These are phyloP conservation scores for Hemaris fuciformis DNA, from an alignment of 2,888 invertebrate genomes.

Conservation along the genomic window DNA sequence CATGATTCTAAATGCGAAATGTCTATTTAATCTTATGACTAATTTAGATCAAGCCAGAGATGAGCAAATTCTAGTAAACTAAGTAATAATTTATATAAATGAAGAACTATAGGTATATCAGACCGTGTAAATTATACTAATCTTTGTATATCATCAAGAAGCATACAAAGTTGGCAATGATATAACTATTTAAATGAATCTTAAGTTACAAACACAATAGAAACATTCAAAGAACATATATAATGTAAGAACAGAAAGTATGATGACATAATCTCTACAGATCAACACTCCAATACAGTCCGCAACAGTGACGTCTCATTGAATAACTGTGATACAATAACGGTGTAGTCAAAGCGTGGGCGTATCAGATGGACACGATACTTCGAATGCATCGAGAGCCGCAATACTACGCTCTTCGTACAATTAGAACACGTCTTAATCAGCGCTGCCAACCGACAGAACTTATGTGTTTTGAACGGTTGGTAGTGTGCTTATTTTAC, in stretches of 20 bases:
- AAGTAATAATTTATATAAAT: not conserved
- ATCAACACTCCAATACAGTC: constrained; percentile 24
- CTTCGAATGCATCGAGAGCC: not conserved
- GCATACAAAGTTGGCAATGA: too few relatives aligned
- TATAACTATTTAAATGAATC: too few relatives aligned
- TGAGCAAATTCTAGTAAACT: not conserved
- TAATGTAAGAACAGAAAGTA: not conserved
- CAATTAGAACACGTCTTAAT: constrained; percentile 3
- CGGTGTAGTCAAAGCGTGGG: constrained; percentile 21
- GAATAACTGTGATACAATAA: constrained; percentile 31
- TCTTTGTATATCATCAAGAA: too few relatives aligned
- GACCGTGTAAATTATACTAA: too few relatives aligned
- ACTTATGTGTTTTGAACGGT: not conserved
- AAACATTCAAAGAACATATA: not conserved
- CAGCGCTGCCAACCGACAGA: not conserved
- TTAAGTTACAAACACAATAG: not conserved
- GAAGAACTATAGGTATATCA: too few relatives aligned
- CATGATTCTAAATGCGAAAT: not conserved
- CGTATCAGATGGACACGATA: not conserved
- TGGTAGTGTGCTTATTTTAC: not conserved
- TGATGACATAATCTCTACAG: constrained; percentile 26
- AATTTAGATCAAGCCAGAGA: not conserved
- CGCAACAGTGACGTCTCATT: constrained; percentile 28
- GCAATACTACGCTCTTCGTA: not conserved
- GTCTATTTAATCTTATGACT: not conserved